Evolutionary conservation across 2,113 vertebrate species (phyloP), one percentile per base, ranked within the genome.

Genomic region (Oxyruncus cristatus): DNA sequence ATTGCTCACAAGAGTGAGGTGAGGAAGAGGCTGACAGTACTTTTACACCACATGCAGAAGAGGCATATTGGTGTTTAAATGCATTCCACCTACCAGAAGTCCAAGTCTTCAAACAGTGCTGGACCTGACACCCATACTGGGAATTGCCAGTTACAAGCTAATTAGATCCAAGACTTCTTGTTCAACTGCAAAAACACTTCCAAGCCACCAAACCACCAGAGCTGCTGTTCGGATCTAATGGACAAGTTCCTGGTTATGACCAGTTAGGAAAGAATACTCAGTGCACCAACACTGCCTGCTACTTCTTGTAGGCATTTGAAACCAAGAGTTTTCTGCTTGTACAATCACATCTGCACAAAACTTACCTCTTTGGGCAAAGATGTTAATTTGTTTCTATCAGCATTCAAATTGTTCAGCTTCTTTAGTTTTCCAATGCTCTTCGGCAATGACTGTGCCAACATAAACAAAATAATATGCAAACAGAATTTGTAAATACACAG

Each of bases 331-430:
- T 85, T 58, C 56, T 78, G 19, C 46, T 88, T 84, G 61, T 53
- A 86, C 39, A 56, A 65, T 50, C 35, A 63, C 63, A 96, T 89
- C 35, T 90, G 30, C 17, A 89, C 46, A 84, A 94, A 86, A 95
- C 98, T 79, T 97, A 99, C 99, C 99, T 99, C 99, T 98, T 99
- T 99, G 42, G 99, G 99, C 97, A 99, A 98, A 85, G 98, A 98
- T 41, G 97, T 94, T 96, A 99, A 97, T 96, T 99, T 98, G 97
- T 99, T 99, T 98, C 99, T 98, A 96, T 99, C 99, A 85, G 98
- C 99, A 97, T 99, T 99, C 95, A 99, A 98, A 98, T 99, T 99
- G 95, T 98, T 99, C 92, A 99, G 97, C 95, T 98, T 99, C 98
- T 99, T 99, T 90, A 99, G 98, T 96, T 99, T 99, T 92, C 99